Conservation (phyloP, 2,888 invertebrate species). For the Piscicola geometra region DNA sequence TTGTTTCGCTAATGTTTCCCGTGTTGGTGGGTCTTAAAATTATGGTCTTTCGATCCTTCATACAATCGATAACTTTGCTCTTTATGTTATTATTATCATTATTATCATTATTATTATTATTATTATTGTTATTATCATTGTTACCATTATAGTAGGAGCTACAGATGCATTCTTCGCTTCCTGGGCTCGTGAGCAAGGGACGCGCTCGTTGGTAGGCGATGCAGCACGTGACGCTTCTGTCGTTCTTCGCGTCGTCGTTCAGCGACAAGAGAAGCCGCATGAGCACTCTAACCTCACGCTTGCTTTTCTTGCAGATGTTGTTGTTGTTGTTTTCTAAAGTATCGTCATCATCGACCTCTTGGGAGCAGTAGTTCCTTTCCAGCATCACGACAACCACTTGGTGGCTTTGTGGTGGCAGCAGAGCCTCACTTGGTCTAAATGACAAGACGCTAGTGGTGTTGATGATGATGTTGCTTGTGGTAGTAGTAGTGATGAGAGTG, state of each 20-base stretch:
- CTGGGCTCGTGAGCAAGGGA: neutral
- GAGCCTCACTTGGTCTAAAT: neutral
- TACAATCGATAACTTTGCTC: neutral
- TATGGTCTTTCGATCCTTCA: neutral
- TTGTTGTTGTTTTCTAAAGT: neutral
- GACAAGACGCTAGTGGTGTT: slow-evolving; percentile 10
- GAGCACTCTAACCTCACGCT: neutral
- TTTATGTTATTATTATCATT: neutral
- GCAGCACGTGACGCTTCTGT: neutral
- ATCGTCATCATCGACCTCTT: neutral
- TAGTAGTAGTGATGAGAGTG: too few relatives aligned
- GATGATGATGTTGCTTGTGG: too few relatives aligned
- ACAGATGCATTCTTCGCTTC: neutral
- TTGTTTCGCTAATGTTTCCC: neutral
- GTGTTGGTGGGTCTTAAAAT: slow-evolving; percentile 1
- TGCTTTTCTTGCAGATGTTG: neutral
- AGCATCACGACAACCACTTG: neutral
- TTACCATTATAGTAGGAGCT: neutral
- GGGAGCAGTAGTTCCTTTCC: neutral
- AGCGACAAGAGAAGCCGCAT: neutral
- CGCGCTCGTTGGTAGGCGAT: neutral
- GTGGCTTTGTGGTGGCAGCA: neutral
- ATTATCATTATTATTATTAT: neutral
- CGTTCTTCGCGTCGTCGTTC: neutral
- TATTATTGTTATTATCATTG: neutral